Evolutionary conservation across 1,140 invertebrate genomes (phyloP).

Genomic region (Anastrepha obliqua): DNA sequence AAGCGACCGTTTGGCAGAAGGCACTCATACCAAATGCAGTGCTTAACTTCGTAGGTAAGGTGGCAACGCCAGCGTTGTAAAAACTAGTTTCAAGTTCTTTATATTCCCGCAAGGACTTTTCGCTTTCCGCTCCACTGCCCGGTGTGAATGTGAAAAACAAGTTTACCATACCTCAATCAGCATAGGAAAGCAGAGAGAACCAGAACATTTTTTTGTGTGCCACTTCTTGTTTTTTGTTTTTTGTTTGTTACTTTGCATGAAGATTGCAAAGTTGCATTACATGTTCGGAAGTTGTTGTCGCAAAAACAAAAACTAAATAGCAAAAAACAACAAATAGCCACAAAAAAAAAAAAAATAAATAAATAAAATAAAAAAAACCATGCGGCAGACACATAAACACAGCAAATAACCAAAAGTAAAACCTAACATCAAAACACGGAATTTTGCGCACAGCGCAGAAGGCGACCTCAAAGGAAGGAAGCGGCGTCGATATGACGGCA

Average conservation of each 20-base stretch:
- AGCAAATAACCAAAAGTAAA: neutral
- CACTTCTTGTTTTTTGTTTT: neutral
- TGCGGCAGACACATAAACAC: neutral
- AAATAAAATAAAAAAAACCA: neutral
- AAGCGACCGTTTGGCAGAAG: neutral
- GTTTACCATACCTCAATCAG: neutral
- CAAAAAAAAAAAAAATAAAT: no score
- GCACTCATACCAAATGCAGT: neutral
- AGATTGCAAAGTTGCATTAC: neutral
- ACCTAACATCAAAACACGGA: neutral
- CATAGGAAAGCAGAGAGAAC: neutral
- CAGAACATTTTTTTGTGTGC: neutral
- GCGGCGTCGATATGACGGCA: neutral
- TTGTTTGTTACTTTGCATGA: neutral
- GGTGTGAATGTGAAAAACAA: neutral
- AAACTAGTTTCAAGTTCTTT: conserved; percentile 6
- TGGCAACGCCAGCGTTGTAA: neutral
- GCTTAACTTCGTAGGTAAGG: neutral
- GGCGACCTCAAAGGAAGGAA: neutral
- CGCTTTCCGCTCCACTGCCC: neutral
- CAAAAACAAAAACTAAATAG: neutral
- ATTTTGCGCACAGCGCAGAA: neutral
- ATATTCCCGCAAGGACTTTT: neutral
- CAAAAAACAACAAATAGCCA: neutral
- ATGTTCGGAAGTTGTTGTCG: neutral